phyloP scores from a whole-genome alignment of 2,113 vertebrate species.

The Corythaeola cristata region DNA sequence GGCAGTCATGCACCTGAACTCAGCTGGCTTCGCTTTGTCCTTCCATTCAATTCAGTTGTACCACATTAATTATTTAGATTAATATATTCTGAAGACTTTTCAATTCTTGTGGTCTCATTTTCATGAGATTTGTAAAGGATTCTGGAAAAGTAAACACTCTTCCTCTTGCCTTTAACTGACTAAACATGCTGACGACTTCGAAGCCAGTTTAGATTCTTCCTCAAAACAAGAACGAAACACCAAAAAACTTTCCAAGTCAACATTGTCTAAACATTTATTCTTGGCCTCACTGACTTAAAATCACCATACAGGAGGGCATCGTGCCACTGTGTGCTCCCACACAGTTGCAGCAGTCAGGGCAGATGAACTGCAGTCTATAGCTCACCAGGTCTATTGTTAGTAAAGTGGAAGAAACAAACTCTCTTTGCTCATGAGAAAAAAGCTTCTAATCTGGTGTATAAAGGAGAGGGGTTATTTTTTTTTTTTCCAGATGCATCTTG shows the following conservation, averaged over 20 bases:
- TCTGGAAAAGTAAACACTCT: neutral
- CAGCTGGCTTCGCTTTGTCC: neutral
- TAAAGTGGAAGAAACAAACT: neutral
- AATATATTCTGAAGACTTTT: neutral
- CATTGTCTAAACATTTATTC: neutral
- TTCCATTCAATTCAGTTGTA: neutral
- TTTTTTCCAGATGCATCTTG: neutral
- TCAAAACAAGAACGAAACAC: neutral
- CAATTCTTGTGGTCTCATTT: neutral
- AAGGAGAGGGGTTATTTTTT: neutral
- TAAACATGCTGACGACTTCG: neutral
- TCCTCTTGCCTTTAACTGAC: neutral
- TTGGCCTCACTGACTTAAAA: neutral
- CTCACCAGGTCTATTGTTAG: neutral
- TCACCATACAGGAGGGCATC: neutral
- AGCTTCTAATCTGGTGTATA: neutral
- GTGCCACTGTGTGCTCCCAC: neutral
- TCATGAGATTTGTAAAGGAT: neutral
- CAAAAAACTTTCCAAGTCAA: neutral
- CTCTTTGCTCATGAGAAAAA: neutral
- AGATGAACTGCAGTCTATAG: neutral
- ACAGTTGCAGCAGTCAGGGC: neutral
- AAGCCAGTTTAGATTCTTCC: neutral
- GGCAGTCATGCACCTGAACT: neutral
- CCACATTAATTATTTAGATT: neutral